phyloP scores from a whole-genome alignment of 2,797 vertebrate species.

The Sarcoramphus papa region DNA sequence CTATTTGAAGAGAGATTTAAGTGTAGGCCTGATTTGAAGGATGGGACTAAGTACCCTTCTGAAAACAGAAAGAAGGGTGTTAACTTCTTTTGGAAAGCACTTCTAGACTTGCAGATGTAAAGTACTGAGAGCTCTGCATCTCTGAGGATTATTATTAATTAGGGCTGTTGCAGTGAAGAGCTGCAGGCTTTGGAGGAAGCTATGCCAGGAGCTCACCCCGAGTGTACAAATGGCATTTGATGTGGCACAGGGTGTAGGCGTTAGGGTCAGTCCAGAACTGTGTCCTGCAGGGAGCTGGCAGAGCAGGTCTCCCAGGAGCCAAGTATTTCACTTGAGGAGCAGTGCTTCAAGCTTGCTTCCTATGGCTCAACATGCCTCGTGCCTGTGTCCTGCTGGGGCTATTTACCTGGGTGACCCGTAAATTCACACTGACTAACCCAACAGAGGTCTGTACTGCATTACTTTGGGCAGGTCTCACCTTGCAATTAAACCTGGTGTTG shows the following conservation, averaged over 20 bases:
- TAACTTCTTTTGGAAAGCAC: not conserved
- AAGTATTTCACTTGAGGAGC: not conserved
- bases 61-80: not conserved
- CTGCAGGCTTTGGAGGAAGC: not conserved
- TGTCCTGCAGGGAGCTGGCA: not conserved
- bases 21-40: not conserved
- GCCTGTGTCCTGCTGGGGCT: not conserved
- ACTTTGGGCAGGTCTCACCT: not conserved
- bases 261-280: not conserved
- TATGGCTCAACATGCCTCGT: accelerated
- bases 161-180: not conserved
- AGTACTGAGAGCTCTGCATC: not conserved
- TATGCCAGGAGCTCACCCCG: not conserved
- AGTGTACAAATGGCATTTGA: accelerated
- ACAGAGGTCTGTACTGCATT: not conserved
- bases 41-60: not conserved
- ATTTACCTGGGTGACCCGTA: not conserved
- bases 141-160: not conserved
- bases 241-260: not conserved
- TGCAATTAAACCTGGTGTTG: too few species aligned
- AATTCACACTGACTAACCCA: not conserved
- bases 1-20: not conserved
- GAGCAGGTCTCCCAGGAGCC: not conserved
- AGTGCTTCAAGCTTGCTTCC: not conserved
- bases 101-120: not conserved